Evolutionary conservation across 2,113 vertebrate species (phyloP).

Genomic region (Sinocyclocheilus grahami): DNA sequence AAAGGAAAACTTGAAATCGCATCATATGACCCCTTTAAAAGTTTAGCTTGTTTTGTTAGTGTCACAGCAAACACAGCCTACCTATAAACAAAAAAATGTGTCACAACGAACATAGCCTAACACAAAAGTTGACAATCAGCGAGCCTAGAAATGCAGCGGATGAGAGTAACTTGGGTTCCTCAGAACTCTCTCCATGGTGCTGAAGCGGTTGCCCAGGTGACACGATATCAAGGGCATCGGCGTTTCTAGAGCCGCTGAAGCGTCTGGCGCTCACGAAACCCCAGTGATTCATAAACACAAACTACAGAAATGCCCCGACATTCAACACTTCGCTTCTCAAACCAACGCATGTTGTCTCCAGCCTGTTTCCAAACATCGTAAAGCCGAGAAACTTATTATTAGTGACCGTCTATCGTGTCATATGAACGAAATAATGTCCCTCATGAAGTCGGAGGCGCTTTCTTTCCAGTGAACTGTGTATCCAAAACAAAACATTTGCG

Average conservation of each 20-base stretch:
- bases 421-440: neutral
- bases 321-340: neutral
- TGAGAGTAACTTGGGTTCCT: neutral
- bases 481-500: neutral
- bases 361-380: neutral
- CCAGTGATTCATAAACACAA: neutral
- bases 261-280: conserved; percentile 4
- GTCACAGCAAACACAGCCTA: neutral
- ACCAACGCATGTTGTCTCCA: neutral
- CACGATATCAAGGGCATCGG: conserved; percentile 56
- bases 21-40: neutral
- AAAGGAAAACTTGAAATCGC: no score
- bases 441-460: neutral
- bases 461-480: neutral
- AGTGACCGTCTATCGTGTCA: neutral
- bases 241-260: conserved; percentile 27
- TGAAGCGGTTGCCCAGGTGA: conserved; percentile 69
- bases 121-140: neutral
- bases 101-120: neutral
- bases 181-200: conserved; percentile 67
- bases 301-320: neutral
- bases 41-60: neutral
- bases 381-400: neutral
- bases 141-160: neutral
- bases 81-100: neutral